These are phyloP conservation scores for Spheniscus mendiculus DNA, from an alignment of 2,113 vertebrate genomes.

Conservation along the genomic window DNA sequence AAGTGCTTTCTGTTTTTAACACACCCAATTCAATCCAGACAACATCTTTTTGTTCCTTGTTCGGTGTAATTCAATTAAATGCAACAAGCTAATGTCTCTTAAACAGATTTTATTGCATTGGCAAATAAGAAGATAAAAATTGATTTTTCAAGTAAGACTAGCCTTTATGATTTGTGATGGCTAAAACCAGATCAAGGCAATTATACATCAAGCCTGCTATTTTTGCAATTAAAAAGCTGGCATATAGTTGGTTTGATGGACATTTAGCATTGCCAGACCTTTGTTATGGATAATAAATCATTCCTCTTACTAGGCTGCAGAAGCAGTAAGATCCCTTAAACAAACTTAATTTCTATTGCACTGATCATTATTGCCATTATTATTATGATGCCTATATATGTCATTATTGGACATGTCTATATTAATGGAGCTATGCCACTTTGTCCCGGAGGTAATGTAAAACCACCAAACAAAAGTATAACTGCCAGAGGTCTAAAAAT, in stretches of 20 bases:
- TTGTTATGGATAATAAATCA: not conserved
- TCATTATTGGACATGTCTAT: not conserved
- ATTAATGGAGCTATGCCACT: not conserved
- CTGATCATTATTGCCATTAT: not conserved
- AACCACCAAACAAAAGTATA: not conserved
- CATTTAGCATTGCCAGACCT: not conserved
- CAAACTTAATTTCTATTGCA: not conserved
- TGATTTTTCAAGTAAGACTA: not conserved
- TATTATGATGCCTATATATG: not conserved
- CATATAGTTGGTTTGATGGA: not conserved
- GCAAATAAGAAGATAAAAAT: not conserved
- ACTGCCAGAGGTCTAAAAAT: not conserved
- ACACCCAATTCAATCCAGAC: not conserved
- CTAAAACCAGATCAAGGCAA: not conserved
- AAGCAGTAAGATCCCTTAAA: not conserved
- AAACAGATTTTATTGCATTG: not conserved
- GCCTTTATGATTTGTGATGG: not conserved
- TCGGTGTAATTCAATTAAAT: constrained; percentile 20
- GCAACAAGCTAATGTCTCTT: not conserved
- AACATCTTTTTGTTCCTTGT: not conserved
- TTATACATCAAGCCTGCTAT: not conserved
- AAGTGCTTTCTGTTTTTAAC: not conserved
- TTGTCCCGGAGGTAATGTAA: not conserved
- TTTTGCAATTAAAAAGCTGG: not conserved
- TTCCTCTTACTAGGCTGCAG: not conserved